A percentile compares a stretch with the other conserved stretches of the same genome.
Conservation (phyloP, 2,797 vertebrate genomes). For the Platalea minor region DNA sequence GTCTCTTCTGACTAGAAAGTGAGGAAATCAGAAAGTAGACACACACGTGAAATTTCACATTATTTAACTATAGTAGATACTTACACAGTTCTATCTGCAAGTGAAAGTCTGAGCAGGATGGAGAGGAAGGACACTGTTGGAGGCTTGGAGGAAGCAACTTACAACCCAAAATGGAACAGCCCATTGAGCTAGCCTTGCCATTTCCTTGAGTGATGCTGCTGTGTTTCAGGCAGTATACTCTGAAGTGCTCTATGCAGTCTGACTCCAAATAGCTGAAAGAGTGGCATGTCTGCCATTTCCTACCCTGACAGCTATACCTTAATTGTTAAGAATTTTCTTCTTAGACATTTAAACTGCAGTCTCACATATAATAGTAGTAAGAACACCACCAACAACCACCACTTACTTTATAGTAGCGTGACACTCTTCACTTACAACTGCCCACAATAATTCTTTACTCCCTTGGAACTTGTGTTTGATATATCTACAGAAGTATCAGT, state of each 20-base stretch:
- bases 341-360: background rate
- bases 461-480: background rate
- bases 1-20: background rate
- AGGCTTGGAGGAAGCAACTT: background rate
- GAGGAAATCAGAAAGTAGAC: background rate
- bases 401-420: background rate
- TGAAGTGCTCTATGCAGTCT: background rate
- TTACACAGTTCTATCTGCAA: background rate
- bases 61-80: background rate
- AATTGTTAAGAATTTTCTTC: background rate
- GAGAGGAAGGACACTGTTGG: background rate
- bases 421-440: background rate
- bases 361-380: background rate
- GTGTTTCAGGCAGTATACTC: background rate
- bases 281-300: background rate
- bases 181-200: background rate
- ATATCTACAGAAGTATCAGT: background rate
- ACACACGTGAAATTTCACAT: background rate
- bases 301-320: background rate
- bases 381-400: background rate
- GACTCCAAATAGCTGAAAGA: background rate
- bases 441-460: background rate
- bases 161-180: background rate
- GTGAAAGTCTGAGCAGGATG: background rate
- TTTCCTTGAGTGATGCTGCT: background rate